These are phyloP conservation scores for Pammene fasciana DNA, from an alignment of 2,888 invertebrate species.

Conservation along the genomic window DNA sequence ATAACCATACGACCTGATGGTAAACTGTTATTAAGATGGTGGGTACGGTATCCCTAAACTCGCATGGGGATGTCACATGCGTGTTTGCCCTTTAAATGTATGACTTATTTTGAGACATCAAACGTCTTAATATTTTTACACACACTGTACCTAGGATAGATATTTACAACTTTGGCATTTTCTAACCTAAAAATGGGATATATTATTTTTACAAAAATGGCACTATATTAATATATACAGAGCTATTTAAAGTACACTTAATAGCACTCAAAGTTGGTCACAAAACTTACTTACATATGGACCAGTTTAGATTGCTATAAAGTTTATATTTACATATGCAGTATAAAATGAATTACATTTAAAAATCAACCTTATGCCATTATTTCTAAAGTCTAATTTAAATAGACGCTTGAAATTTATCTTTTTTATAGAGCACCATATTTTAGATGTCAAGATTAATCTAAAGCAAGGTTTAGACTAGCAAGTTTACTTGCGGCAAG, in stretches of 20 bases:
- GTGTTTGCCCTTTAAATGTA: too few species aligned
- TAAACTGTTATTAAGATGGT: too few species aligned
- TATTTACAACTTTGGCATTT: constrained; percentile 81
- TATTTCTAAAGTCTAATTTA: constrained; percentile 4
- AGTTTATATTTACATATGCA: constrained; percentile 19
- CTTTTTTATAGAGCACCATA: constrained; percentile 7
- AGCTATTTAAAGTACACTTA: constrained; percentile 40
- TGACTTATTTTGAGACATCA: background rate
- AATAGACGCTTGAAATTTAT: constrained; percentile 43
- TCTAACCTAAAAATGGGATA: constrained; percentile 53
- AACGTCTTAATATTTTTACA: constrained; percentile 40
- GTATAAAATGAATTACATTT: constrained; percentile 16
- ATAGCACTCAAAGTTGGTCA: background rate
- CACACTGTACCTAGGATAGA: constrained; percentile 13
- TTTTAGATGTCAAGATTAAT: constrained; percentile 6
- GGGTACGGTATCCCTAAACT: too few species aligned
- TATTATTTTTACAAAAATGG: constrained; percentile 63
- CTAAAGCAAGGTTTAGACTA: too few species aligned
- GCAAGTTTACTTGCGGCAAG: too few species aligned
- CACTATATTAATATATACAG: constrained; percentile 61
- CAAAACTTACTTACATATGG: background rate
- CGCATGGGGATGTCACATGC: too few species aligned
- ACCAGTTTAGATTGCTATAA: background rate
- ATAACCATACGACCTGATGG: too few species aligned
- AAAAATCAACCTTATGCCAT: constrained; percentile 14